Base-by-base conservation (phyloP, 2,888 invertebrate genomes). In the Campoplex nolae region DNA sequence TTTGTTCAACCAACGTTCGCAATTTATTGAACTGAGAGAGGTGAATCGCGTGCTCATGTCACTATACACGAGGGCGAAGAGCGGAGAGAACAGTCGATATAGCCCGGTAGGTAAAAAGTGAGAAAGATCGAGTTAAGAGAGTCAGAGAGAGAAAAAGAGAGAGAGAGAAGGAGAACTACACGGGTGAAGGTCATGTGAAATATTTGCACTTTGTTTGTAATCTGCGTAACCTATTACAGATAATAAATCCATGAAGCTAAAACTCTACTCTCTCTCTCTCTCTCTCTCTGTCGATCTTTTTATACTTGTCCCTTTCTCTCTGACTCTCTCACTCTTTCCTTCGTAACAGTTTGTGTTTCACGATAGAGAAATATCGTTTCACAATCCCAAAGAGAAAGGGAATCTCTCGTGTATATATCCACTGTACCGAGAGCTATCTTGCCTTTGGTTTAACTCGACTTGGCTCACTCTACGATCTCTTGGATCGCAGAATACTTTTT, bases 151-250 rank as follows among this genome's bases (percentile, higher is more conserved):
- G 54, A 54, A 13, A 65, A 58, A 62, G 35, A 45, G 68, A 80
- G 67, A 38, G 83, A 83, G 62, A 65, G 73, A 83, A 51, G 77
- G 75, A 75, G 67, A 82, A 68, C 23, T 65, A 70, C 87, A 89
- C 93, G 91, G 92, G 92, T 93, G 92, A 92, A 92, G 92, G 93
- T 93, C 93, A 92, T 93, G 93, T 93, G 93, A 93, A 93, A 92
- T 93, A 93, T 93, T 93, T 93, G 93, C 93, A 93, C 93, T 93
- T 93, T 93, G 93, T 93, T 87, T 91, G 92, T 92, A 92, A 93
- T 93, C 92, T 92, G 92, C 92, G 93, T 93, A 93, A 93, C 91
- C 92, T 91, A 90, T 92, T 92, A 92, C 92, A 92, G 93, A 93
- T 93, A 92, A 92, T 92, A 92, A 92, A 92, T 92, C 92, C 90